Evolutionary conservation across 2,888 invertebrate species (phyloP), one percentile per base, ranked within the genome.

Genomic region (Melieria picta): DNA sequence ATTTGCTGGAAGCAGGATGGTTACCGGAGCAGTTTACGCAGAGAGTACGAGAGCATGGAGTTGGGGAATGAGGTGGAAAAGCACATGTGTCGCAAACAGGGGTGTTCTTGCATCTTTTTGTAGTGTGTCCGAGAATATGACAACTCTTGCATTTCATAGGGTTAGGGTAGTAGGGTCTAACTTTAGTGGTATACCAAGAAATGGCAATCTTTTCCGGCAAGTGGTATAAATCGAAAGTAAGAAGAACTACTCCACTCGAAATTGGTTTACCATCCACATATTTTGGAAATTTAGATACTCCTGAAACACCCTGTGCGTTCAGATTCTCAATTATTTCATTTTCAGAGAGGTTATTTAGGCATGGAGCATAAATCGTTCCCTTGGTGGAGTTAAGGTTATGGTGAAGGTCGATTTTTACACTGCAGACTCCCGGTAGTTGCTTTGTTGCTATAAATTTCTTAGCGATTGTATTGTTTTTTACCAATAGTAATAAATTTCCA

Each of bases 1-100:
- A 82, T 72, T 69, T 72, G 79, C 77, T 79, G 77, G 79, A 75
- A 82, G 81, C 82, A 3, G 16, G 42, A 57, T 30, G 30, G 30
- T 30, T 30, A 30, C 30, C 30, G 30, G 30, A 30, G 30, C 30
- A 30, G 50, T 68, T 68, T 42, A 45, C 45, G 43, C 61, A 68
- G 50, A 66, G 30, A 13, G n/a, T 47, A 4, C 65, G 45, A 45
- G 56, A n/a, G 47, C 65, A 66, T 11, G 11, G 13, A 46, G 52
- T 57, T 45, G 47, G 57, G 4, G 4, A 7, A 43, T 67, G 65
- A 55, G 60, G 43, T n/a, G 65, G 48, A 47, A 66, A 56, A 7
- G 52, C n/a, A 13, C 65, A 57, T n/a, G 5, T 16, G 11, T 43
- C 65, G 30, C 65, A 57, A 9, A 9, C 11, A 43, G 56, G 10